Conservation (phyloP, 2,888 invertebrate genomes). For the Proisotoma minuta region DNA sequence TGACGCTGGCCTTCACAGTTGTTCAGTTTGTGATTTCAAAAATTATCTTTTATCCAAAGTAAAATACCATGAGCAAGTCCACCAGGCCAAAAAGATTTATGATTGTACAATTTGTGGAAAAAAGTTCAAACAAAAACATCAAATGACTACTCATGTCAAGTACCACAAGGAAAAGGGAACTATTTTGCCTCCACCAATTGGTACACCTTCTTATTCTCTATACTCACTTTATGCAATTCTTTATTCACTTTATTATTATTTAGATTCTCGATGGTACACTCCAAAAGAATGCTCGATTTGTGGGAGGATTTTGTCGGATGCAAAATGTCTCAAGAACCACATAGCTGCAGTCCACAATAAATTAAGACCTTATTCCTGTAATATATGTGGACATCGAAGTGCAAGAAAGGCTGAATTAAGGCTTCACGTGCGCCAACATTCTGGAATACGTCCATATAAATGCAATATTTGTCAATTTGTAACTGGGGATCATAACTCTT, state of each 20-base stretch:
- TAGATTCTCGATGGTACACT: conserved; percentile 54
- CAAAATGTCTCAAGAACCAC: conserved; percentile 64
- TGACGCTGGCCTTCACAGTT: conserved; percentile 73
- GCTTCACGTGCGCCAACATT: conserved; percentile 69
- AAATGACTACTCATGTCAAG: conserved; percentile 45
- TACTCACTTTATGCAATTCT: too few relatives aligned
- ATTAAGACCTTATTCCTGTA: conserved; percentile 68
- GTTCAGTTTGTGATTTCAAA: conserved; percentile 61
- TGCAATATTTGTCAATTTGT: conserved; percentile 65
- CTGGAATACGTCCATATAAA: conserved; percentile 70
- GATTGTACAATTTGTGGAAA: conserved; percentile 42
- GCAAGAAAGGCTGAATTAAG: conserved; percentile 61
- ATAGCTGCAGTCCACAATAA: conserved; percentile 69
- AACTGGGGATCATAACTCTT: conserved; percentile 70
- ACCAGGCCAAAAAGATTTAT: conserved; percentile 28
- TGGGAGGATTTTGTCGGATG: conserved; percentile 63
- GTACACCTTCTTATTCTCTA: too few relatives aligned
- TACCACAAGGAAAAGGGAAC: conserved; percentile 44
- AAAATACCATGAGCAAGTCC: conserved; percentile 43
- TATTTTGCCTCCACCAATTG: conserved; percentile 42
- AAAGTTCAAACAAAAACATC: conserved; percentile 44
- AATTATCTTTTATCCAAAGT: conserved; percentile 37
- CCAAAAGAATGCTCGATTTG: conserved; percentile 66
- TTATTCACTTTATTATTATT: too few relatives aligned
- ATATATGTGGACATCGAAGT: conserved; percentile 67